Base-by-base conservation (phyloP, 2,888 invertebrate species). In the Coelopa pilipes region DNA sequence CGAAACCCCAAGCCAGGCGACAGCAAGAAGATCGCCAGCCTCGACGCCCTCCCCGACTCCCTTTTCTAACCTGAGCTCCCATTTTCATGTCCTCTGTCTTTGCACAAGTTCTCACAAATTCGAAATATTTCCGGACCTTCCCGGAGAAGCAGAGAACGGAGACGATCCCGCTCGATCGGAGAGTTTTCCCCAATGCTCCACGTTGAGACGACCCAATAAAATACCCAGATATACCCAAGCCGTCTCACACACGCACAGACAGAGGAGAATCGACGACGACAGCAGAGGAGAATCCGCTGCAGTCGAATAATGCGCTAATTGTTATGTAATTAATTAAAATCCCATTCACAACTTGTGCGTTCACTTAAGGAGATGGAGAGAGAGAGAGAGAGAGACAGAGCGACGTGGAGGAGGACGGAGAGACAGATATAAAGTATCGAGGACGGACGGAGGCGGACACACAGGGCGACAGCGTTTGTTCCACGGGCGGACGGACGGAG, bases 261-360 rank as follows among this genome's bases (percentile, higher is more conserved):
- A 53, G 46, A 47, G 19, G 19, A 13, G 17, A 65, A 65, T 47
- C 49, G 9, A n/a, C 57, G 24, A 17, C 68, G 21, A 17, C n/a
- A 45, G 34, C 15, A 70, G 49, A 62, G 24, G 21, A 46, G 47
- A 70, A 57, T 47, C 24, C 53, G 46, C 63, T 17, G 11, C 73
- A 45, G 47, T 50, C 59, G 60, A 49, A 59, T 59, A 70, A 63
- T 55, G 62, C 69, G 72, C 66, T 75, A 75, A 77, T 77, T 77
- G 75, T 75, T 77, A 71, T 73, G 75, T 73, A 77, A 77, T 77
- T 74, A 77, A 75, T 77, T 75, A 75, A 77, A 75, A 65, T 71
- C 70, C 68, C 73, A 77, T 77, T 75, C 75, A 75, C 67, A 77
- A 72, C 67, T 63, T 69, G 72, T 74, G 67, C n/a, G 34, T 34